Evolutionary conservation across 2,113 vertebrate genomes (phyloP), one percentile per base, ranked within the genome.

Genomic region (Gallinago media): DNA sequence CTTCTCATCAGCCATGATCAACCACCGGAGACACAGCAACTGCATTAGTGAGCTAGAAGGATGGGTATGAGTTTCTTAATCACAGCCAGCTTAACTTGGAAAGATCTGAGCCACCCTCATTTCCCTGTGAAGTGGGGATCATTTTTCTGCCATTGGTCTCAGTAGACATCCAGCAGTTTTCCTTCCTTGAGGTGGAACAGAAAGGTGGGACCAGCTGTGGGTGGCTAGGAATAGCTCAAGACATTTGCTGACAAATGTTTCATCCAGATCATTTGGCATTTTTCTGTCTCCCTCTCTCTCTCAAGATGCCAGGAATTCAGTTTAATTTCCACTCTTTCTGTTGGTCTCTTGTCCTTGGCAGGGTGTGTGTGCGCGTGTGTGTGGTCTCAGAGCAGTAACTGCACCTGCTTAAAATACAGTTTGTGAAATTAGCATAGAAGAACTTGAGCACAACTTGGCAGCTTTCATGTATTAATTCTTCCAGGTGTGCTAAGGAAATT

Each of bases 401-500:
- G 61, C 70, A 54, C 62, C 77, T 85, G 54, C n/a, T 79, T 61
- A 29, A 78, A 87, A 75, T 27, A 12, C 4, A 5, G 72, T 54
- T 79, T 36, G 25, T 72, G 71, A 65, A 85, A 85, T 81, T 56
- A 73, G 22, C 62, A 6, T 11, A 42, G 76, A 59, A 55, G 49
- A 75, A 42, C 34, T 50, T 25, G 75, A 66, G 27, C 38, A 47
- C 21, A 76, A 62, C 27, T 54, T 55, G 50, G 44, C 52, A 87
- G n/a, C 38, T 47, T 50, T 32, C 3, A 0, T 20, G 27, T 50
- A 21, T 58, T 92, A 31, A 19, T 88, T 70, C n/a, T 59, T 78
- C 72, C 55, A 71, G 87, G 71, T 75, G 81, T 84, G 55, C 62
- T 54, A 13, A 92, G 80, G 70, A 88, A 95, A 92, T 85, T 61